Conservation (phyloP, 2,113 vertebrate genomes). For the Sula dactylatra region DNA sequence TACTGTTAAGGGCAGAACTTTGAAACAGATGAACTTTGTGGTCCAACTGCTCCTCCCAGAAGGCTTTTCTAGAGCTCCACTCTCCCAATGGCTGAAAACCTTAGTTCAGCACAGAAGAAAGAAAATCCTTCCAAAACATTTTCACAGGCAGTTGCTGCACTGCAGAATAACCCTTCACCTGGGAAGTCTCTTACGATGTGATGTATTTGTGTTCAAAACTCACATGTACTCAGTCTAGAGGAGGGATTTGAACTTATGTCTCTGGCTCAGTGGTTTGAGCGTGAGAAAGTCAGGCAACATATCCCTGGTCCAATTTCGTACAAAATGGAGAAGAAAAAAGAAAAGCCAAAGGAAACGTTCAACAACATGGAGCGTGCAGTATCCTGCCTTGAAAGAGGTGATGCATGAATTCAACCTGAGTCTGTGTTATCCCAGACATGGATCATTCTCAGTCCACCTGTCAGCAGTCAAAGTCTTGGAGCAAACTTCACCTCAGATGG, state of each 20-base stretch:
- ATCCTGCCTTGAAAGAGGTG: neutral
- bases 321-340: neutral
- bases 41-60: neutral
- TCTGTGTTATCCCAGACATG: rapidly evolving
- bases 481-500: no score
- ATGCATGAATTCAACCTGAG: neutral
- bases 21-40: neutral
- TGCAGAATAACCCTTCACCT: neutral
- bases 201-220: neutral
- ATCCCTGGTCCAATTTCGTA: neutral
- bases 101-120: neutral
- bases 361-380: rapidly evolving
- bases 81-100: neutral
- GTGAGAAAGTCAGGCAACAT: neutral
- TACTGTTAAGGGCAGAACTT: neutral
- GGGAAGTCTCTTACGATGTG: neutral
- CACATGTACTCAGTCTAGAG: neutral
- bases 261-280: neutral
- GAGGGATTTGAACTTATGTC: neutral
- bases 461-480: neutral
- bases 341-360: neutral
- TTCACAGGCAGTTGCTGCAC: neutral
- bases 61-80: neutral
- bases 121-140: neutral
- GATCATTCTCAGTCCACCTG: neutral